Evolutionary conservation across 2,888 invertebrate species (phyloP).

Genomic region (Plebejus anna): DNA sequence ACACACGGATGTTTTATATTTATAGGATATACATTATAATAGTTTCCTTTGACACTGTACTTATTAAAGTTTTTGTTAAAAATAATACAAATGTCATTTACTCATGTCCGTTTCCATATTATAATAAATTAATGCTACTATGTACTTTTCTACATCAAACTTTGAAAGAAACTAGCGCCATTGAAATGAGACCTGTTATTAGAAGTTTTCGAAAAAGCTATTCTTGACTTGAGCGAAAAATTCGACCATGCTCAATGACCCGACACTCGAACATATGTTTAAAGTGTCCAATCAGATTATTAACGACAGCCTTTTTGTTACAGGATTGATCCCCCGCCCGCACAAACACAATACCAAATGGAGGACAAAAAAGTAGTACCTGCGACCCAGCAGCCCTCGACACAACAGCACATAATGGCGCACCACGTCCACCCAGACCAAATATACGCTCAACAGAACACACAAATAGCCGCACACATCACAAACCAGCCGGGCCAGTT

Average conservation of each 20-base stretch:
- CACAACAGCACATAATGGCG: constrained; percentile 69
- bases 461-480: constrained; percentile 63
- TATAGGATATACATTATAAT: neutral
- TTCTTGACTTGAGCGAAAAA: neutral
- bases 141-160: neutral
- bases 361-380: constrained; percentile 81
- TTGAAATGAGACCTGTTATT: neutral
- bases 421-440: constrained; percentile 75
- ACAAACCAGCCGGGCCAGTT: constrained; percentile 66
- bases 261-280: constrained; percentile 1
- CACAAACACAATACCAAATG: constrained; percentile 81
- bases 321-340: constrained; percentile 87
- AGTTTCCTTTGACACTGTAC: constrained; percentile 5
- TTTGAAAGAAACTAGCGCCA: neutral
- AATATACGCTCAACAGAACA: constrained; percentile 71
- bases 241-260: neutral
- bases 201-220: neutral
- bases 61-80: neutral
- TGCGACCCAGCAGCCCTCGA: constrained; percentile 78
- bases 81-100: neutral
- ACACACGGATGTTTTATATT: neutral
- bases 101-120: neutral
- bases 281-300: constrained; percentile 2
- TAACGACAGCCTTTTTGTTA: constrained; percentile 49
- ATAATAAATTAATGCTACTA: neutral